Evolutionary conservation across 2,113 vertebrate genomes (phyloP), one percentile per base, ranked within the genome.

Genomic region (Turdus rufiventris): DNA sequence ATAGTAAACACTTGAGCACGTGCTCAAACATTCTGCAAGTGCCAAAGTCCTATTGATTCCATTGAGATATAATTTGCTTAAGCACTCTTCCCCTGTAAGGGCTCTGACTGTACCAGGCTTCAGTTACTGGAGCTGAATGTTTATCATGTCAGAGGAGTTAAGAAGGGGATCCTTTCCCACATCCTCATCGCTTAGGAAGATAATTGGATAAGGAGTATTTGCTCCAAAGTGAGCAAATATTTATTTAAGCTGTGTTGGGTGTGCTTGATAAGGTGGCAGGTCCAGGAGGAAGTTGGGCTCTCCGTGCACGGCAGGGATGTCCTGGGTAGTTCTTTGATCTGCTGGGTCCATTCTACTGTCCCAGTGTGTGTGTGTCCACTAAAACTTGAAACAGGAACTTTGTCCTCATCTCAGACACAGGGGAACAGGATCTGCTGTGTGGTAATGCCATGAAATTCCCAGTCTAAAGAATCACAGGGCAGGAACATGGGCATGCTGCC

Each of bases 1-100:
- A 93, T 89, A 95, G 93, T 95, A 91, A 96, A 95, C 95, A 89
- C 78, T 97, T 93, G 87, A 94, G 94, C 93, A 96, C 28, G 16
- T 85, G 89, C 95, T 94, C 84, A 89, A 93, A 93, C 89, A 85
- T 95, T 74, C 89, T 90, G 93, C 81, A 76, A 88, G 78, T 91
- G 94, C 89, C 78, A 76, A 91, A 91, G 94, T 77, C 89, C 91
- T 79, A 91, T 96, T 93, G 93, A 95, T 91, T 90, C 85, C 8
- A 7, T 33, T 71, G 90, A 94, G 91, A 91, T 83, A 82, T 51
- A 94, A 95, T 93, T 96, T 95, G 91, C 85, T 93, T 85, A 95
- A 91, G 71, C 82, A 60, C 82, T 88, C 75, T 75, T 67, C 54
- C 80, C 58, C 89, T 83, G 68, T 15, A 83, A 83, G 79, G 42